Percentiles rank a stretch among this genome's conserved stretches.
Conservation (phyloP, 2,113 vertebrate species). For the Vimba vimba region DNA sequence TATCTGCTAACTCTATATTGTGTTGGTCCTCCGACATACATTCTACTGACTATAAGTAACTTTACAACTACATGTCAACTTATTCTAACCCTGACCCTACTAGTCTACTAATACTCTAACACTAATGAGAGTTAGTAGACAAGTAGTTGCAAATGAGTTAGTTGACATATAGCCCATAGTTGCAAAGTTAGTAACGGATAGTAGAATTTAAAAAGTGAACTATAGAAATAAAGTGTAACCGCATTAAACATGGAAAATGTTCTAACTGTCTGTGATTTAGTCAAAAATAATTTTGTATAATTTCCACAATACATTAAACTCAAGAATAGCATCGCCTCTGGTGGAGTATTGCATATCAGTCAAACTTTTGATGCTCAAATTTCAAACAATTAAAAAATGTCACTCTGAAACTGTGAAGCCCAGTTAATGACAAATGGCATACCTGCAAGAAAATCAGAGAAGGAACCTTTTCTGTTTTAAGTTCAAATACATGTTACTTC, state of each 20-base stretch:
- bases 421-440: not conserved
- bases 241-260: not conserved
- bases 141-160: too few species aligned
- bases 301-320: not conserved
- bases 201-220: too few species aligned
- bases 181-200: too few species aligned
- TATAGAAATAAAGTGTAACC: too few species aligned
- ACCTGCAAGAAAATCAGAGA: not conserved
- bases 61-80: too few species aligned
- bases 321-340: not conserved
- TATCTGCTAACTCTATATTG: too few species aligned
- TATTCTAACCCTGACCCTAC: too few species aligned
- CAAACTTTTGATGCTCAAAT: not conserved
- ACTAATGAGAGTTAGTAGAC: too few species aligned
- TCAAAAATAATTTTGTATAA: not conserved
- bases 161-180: too few species aligned
- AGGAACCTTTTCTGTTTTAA: not conserved
- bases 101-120: too few species aligned
- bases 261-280: not conserved
- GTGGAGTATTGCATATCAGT: not conserved
- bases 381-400: not conserved
- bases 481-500: not conserved
- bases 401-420: not conserved
- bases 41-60: too few species aligned
- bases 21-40: too few species aligned